Percentiles rank a stretch among this genome's conserved stretches.
Evolutionary conservation across 2,888 invertebrate species (phyloP).

Genomic region (Tholera decimalis): DNA sequence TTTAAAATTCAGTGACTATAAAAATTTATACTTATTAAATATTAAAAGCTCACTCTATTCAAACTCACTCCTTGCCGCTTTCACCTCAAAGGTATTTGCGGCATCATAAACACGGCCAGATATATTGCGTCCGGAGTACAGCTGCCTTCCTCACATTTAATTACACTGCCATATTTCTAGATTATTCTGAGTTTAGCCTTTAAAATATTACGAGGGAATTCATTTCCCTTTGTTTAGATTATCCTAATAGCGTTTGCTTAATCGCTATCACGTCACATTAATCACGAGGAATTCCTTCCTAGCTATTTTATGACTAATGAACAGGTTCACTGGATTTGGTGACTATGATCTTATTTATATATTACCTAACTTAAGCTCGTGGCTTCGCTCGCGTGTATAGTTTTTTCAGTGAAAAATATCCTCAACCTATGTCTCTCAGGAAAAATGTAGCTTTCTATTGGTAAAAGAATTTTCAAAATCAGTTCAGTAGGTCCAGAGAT

Average conservation of each 20-base stretch:
- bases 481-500: too few relatives aligned
- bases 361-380: too few relatives aligned
- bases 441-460: too few relatives aligned
- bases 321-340: too few relatives aligned
- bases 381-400: too few relatives aligned
- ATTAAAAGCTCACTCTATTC: slow-evolving; percentile 7
- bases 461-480: too few relatives aligned
- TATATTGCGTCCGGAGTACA: slow-evolving; percentile 19
- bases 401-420: too few relatives aligned
- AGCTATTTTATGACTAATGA: too few relatives aligned
- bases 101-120: slow-evolving; percentile 36
- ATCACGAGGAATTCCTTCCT: too few relatives aligned
- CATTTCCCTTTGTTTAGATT: neutral
- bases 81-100: slow-evolving; percentile 23
- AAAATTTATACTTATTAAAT: neutral
- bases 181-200: slow-evolving; percentile 14
- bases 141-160: slow-evolving; percentile 17
- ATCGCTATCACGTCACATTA: too few relatives aligned
- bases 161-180: slow-evolving; percentile 24
- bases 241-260: neutral
- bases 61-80: neutral
- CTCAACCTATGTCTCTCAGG: too few relatives aligned
- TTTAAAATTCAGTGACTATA: neutral
- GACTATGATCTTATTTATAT: too few relatives aligned
- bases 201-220: slow-evolving; percentile 1